Base-by-base conservation (phyloP, 2,113 vertebrate species). In the Antigone vipio region DNA sequence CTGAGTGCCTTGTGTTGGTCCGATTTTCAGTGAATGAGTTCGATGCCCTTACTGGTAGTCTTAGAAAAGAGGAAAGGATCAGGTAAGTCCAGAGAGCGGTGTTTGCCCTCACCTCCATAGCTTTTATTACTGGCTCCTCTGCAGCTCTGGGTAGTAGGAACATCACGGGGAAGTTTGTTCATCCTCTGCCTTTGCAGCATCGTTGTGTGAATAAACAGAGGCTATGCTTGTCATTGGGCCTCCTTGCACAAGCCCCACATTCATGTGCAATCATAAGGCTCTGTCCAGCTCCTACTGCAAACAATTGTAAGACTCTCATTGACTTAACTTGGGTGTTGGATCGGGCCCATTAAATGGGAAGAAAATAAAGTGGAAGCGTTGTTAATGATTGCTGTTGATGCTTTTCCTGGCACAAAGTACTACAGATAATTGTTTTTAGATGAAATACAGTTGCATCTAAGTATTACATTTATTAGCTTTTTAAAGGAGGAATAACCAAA, bases 391-490 rank as follows among this genome's bases (percentile, higher is more conserved):
- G 69, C 80, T 93, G 21, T 89, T 89, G 80, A 82, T 79, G 89
- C 74, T 91, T 96, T 95, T 85, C 45, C 69, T 97, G 94, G 86
- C 92, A 95, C 42, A 68, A 47, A 95, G 71, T 66, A 74, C 91
- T 91, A 78, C 81, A 62, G 89, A 92, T 91, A 73, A 93, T 97
- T 94, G 94, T 89, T 97, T 91, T 91, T 80, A 91, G 91, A 88
- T 87, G 49, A 94, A 97, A 89, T 93, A 66, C 93, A 68, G 89
- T 97, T 97, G 88, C 82, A 63, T 92, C 71, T 85, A 64, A 97
- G 85, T 93, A 78, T 93, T 95, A 83, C 67, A 95, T 96, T 95
- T 96, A 96, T 97, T 96, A 97, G 94, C 81, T 95, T 97, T 96
- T 95, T 84, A 81, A 88, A 95, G 89, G 92, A 97, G 85, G 94